These are phyloP conservation scores for Cecidostiba fungosa DNA, from an alignment of 2,888 invertebrate species.

Conservation along the genomic window DNA sequence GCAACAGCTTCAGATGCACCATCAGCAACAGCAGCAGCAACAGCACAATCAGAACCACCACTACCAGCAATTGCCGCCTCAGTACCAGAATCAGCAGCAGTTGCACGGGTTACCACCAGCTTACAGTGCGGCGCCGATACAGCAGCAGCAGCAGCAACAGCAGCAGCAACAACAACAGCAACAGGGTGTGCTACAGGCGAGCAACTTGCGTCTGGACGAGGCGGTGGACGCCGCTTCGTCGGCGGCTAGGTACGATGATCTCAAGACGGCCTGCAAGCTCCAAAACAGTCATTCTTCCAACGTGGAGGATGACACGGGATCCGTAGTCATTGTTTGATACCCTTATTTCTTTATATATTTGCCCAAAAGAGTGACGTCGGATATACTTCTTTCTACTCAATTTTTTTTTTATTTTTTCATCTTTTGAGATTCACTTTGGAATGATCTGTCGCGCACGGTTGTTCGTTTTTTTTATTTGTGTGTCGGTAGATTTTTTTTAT, in stretches of 20 bases:
- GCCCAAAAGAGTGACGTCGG: slow-evolving; percentile 8
- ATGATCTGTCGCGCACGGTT: slow-evolving; percentile 5
- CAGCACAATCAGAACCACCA: slow-evolving; percentile 61
- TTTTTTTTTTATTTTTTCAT: slow-evolving; percentile 26
- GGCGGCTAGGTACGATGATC: slow-evolving; percentile 79
- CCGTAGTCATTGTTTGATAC: slow-evolving; percentile 79
- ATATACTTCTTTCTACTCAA: not conserved
- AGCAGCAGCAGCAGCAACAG: slow-evolving; percentile 65
- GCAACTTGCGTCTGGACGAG: slow-evolving; percentile 71
- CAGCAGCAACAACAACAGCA: slow-evolving; percentile 62
- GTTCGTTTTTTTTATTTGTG: slow-evolving; percentile 38
- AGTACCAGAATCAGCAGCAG: slow-evolving; percentile 63
- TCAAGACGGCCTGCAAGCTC: slow-evolving; percentile 78
- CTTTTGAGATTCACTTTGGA: slow-evolving; percentile 14
- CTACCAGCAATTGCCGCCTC: slow-evolving; percentile 65
- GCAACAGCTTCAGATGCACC: slow-evolving; percentile 82
- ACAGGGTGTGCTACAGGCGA: slow-evolving; percentile 72
- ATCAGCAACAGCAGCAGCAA: slow-evolving; percentile 76
- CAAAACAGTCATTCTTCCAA: slow-evolving; percentile 75
- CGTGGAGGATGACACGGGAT: slow-evolving; percentile 79
- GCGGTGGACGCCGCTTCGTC: slow-evolving; percentile 51
- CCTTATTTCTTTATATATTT: not conserved
- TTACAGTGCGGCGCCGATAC: slow-evolving; percentile 58
- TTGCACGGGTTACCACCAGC: slow-evolving; percentile 43
- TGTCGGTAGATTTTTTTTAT: slow-evolving; percentile 32